Base-by-base conservation (phyloP, 53 echinoderm and acorn worm species). In the Luidia sarsii region DNA sequence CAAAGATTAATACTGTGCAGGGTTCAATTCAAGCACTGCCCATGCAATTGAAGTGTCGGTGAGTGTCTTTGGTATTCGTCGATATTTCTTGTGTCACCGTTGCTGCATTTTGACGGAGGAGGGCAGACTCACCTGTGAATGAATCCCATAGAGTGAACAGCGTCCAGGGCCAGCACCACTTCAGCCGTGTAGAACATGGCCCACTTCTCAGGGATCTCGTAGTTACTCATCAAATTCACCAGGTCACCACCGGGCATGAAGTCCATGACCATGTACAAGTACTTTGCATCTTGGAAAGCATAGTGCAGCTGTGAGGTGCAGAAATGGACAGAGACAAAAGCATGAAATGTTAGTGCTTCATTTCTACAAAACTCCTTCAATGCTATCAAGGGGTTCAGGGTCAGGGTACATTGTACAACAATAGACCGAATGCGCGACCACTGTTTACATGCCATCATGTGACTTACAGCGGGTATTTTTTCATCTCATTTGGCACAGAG, bases 221-320 rank as follows among this genome's bases (percentile, higher is more conserved):
- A 99, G 46, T 99, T 99, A 45, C 99, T 99, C 99, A 99, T 99
- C 16, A 99, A 64, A 43, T 99, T 99, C 23, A 99, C 99, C 11
- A 99, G 85, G 57, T 99, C 99, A n/a, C 99, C 99, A 13, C 99
- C 99, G 11, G 99, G 99, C 99, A 99, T 99, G 68, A 91, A 99
- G 74, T 99, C 99, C 99, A 99, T 99, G 22, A 99, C 91, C 94
- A 99, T 99, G 85, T 93, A 99, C 45, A 99, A 74, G 20, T 82
- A 91, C 48, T 94, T 94, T 54, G 89, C 90, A 70, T 99, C 99
- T 85, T 99, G 99, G 56, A 99, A 99, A 46, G 99, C 99, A 87
- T 83, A 99, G 64, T 99, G 99, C 38, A 99, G 85, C 99, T 99
- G 62, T 65, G 4, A 20, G 74, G 30, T 13, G 29, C 3, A 50